Conservation (phyloP, 2,797 vertebrate genomes). For the Xyrichtys novacula region DNA sequence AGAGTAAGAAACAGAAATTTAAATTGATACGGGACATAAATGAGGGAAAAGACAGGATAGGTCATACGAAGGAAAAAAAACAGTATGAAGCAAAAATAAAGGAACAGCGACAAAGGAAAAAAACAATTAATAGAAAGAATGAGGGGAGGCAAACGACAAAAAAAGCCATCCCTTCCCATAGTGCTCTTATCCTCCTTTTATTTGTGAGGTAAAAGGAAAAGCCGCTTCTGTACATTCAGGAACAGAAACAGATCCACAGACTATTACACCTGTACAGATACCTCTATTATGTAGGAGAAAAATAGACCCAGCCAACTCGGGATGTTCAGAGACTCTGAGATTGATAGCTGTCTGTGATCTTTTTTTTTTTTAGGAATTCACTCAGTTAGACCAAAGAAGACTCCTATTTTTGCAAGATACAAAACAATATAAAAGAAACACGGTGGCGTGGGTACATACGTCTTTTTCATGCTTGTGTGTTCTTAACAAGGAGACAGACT, state of each 20-base stretch:
- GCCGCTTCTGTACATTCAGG: slow-evolving; percentile 48
- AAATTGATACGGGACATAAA: too few relatives aligned
- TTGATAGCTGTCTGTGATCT: slow-evolving; percentile 3
- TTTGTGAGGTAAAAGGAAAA: slow-evolving; percentile 61
- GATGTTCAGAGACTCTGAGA: slow-evolving; percentile 11
- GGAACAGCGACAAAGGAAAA: slow-evolving; percentile 1
- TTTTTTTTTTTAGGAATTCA: slow-evolving; percentile 1
- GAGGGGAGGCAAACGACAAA: slow-evolving; percentile 28
- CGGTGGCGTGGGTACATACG: neutral
- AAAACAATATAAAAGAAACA: slow-evolving; percentile 10
- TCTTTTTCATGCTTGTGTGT: neutral
- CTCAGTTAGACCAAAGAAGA: neutral
- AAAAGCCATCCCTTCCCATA: slow-evolving; percentile 49
- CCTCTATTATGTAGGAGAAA: slow-evolving; percentile 49
- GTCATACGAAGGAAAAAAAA: neutral
- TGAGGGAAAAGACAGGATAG: neutral
- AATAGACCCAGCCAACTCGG: slow-evolving; percentile 33
- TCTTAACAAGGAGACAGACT: slow-evolving; percentile 18
- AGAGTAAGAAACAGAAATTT: too few relatives aligned
- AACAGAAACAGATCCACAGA: slow-evolving; percentile 45
- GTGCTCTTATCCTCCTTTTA: slow-evolving; percentile 59
- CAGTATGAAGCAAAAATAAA: slow-evolving; percentile 8
- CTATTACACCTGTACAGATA: slow-evolving; percentile 50
- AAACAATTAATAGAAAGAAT: slow-evolving; percentile 27
- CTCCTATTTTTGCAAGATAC: neutral